Conservation (phyloP, 2,888 invertebrate genomes). For the Synanthedon myopaeformis region DNA sequence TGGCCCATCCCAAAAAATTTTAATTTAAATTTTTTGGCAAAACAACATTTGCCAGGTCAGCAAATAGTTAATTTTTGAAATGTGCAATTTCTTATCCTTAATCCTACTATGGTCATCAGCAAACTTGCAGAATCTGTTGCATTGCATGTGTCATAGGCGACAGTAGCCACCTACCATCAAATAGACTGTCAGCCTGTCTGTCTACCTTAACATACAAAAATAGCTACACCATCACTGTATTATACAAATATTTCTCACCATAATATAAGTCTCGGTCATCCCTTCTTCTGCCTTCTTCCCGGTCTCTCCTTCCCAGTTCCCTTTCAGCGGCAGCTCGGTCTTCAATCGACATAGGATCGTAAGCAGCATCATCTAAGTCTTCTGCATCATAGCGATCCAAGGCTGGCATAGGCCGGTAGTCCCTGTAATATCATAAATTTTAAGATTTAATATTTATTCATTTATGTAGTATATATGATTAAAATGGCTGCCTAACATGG, state of each 20-base stretch:
- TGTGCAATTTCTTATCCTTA: too few relatives aligned
- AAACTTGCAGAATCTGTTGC: too few relatives aligned
- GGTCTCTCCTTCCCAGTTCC: constrained; percentile 86
- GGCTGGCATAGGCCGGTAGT: constrained; percentile 96
- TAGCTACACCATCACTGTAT: background rate
- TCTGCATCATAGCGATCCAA: constrained; percentile 93
- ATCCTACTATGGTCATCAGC: too few relatives aligned
- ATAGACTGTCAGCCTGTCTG: too few relatives aligned
- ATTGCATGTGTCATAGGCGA: too few relatives aligned
- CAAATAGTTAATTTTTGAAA: too few relatives aligned
- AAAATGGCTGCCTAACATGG: too few relatives aligned
- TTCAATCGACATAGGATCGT: constrained; percentile 86
- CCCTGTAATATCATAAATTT: constrained; percentile 64
- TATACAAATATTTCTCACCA: constrained; percentile 58
- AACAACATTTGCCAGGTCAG: too few relatives aligned
- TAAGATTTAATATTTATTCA: background rate
- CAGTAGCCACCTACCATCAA: too few relatives aligned
- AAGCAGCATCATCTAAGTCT: constrained; percentile 85
- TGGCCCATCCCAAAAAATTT: too few relatives aligned
- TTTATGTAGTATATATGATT: too few relatives aligned
- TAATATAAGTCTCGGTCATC: constrained; percentile 90
- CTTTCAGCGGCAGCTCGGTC: constrained; percentile 93
- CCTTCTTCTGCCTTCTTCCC: constrained; percentile 79
- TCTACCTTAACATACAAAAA: background rate
- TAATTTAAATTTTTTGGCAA: too few relatives aligned